These are phyloP conservation scores for Torymus texanus DNA, from an alignment of 2,888 invertebrate species.

Conservation along the genomic window DNA sequence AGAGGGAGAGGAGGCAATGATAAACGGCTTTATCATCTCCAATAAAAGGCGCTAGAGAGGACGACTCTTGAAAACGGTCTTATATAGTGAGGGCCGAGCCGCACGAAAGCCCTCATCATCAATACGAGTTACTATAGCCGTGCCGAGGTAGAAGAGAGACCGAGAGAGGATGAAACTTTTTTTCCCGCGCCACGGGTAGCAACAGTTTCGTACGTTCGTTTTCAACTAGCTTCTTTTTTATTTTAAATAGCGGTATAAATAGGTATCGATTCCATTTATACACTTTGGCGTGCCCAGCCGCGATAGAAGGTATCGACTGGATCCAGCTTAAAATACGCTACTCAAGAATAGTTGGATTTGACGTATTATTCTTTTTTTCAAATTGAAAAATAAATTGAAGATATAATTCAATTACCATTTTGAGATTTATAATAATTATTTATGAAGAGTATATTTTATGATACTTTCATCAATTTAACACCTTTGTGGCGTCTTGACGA, in stretches of 20 bases:
- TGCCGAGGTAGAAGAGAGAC: not conserved
- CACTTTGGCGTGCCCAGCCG: not conserved
- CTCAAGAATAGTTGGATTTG: too few relatives aligned
- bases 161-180: constrained; percentile 22
- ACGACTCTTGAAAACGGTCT: constrained; percentile 46
- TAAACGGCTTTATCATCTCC: constrained; percentile 56
- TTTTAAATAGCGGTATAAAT: constrained; percentile 21
- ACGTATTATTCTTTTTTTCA: too few relatives aligned
- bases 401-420: too few relatives aligned
- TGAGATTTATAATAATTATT: too few relatives aligned
- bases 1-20: constrained; percentile 44
- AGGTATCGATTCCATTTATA: constrained; percentile 5
- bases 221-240: constrained; percentile 11
- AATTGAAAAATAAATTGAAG: too few relatives aligned
- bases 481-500: too few relatives aligned
- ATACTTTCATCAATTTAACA: too few relatives aligned
- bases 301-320: not conserved
- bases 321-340: not conserved
- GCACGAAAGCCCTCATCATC: constrained; percentile 43
- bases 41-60: constrained; percentile 50
- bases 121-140: constrained; percentile 51
- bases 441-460: too few relatives aligned
- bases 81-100: constrained; percentile 24
- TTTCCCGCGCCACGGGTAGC: not conserved
- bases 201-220: constrained; percentile 23